Percentiles rank a stretch among this genome's conserved stretches.
Evolutionary conservation across 2,888 invertebrate genomes (phyloP).

Genomic region (Sialis fuliginosa): DNA sequence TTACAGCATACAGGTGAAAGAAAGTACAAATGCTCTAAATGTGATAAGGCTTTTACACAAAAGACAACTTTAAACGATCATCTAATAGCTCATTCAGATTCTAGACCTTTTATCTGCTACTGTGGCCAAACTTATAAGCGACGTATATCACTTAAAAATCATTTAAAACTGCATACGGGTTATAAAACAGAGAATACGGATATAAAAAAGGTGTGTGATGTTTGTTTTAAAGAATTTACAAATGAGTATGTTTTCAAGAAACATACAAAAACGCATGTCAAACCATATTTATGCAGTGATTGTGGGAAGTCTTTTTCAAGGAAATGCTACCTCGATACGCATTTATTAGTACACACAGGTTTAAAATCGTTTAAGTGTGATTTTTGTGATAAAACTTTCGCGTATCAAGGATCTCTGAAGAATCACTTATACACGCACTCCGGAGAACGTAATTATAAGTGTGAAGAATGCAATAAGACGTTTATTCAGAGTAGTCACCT

Average conservation of each 20-base stretch:
- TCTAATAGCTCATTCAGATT: background rate
- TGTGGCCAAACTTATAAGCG: background rate
- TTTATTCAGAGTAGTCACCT: background rate
- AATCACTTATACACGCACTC: background rate
- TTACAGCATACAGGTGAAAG: background rate
- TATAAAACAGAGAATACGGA: background rate
- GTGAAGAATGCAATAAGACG: background rate
- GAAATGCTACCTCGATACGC: background rate
- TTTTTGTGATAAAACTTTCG: background rate
- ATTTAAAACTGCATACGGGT: background rate
- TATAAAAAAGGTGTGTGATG: no score
- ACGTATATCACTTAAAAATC: background rate
- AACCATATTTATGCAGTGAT: background rate
- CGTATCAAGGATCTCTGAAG: background rate
- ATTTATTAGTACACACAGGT: background rate
- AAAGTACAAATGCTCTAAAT: background rate
- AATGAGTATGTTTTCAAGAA: no score
- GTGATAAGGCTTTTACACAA: background rate
- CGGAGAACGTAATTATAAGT: background rate
- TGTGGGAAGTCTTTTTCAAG: background rate
- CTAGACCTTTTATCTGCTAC: background rate
- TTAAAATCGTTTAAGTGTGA: background rate
- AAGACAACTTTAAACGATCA: background rate
- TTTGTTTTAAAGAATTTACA: no score
- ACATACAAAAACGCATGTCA: background rate